phyloP scores from a whole-genome alignment of 2,888 invertebrate species.

The Hirtodrosophila confusa region DNA sequence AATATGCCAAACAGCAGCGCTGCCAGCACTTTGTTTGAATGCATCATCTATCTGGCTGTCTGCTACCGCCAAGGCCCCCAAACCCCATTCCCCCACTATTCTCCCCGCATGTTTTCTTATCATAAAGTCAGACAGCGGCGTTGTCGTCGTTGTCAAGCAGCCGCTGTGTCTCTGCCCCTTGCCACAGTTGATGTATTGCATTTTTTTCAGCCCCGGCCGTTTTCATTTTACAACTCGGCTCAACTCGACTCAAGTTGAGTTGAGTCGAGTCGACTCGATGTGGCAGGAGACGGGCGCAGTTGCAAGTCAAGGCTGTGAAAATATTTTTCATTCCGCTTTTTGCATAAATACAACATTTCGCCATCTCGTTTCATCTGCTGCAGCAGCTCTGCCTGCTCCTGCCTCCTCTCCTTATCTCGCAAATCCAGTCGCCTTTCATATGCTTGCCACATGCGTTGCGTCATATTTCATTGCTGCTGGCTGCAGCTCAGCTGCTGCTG shows the following conservation, averaged over 20 bases:
- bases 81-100: neutral
- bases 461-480: slow-evolving; percentile 63
- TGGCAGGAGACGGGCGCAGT: slow-evolving; percentile 48
- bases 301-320: slow-evolving; percentile 74
- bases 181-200: slow-evolving; percentile 72
- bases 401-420: slow-evolving; percentile 31
- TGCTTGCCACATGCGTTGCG: slow-evolving; percentile 70
- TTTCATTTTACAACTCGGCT: slow-evolving; percentile 61
- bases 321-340: slow-evolving; percentile 74
- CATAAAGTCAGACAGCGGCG: slow-evolving; percentile 59
- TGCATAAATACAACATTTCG: slow-evolving; percentile 76
- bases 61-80: no score
- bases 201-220: slow-evolving; percentile 43
- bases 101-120: slow-evolving; percentile 65
- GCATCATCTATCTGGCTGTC: slow-evolving; percentile 62
- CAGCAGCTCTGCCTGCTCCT: slow-evolving; percentile 7
- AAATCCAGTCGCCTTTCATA: slow-evolving; percentile 65
- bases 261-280: slow-evolving; percentile 12
- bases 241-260: slow-evolving; percentile 30
- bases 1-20: slow-evolving; percentile 46
- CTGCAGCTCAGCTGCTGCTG: slow-evolving; percentile 32
- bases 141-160: slow-evolving; percentile 41
- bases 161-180: neutral
- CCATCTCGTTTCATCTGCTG: slow-evolving; percentile 17
- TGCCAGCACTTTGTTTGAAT: slow-evolving; percentile 58